Evolutionary conservation across 1,140 invertebrate genomes (phyloP).

Genomic region (Polypedilum vanderplanki): DNA sequence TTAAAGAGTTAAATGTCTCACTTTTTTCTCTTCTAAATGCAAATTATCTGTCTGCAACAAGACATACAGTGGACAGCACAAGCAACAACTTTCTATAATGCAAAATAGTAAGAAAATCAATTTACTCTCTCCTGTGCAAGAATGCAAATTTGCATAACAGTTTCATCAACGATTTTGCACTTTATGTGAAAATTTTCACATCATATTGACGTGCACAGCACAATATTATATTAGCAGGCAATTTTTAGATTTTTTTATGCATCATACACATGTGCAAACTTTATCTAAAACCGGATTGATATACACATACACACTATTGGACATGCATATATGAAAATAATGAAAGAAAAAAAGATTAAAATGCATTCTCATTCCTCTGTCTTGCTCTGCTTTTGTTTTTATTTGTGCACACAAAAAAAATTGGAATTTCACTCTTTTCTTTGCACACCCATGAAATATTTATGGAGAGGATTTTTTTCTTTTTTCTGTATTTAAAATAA

Average conservation of each 20-base stretch:
- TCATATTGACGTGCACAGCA: no score
- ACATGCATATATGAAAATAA: background rate
- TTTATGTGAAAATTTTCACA: conserved; percentile 8
- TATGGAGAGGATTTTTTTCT: background rate
- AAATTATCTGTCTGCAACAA: background rate
- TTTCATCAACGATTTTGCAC: background rate
- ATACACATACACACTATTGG: background rate
- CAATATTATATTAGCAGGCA: background rate
- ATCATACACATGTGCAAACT: background rate
- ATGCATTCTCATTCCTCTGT: background rate
- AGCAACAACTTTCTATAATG: background rate
- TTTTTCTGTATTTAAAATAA: background rate
- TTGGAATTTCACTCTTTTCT: background rate
- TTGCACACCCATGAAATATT: conserved; percentile 18
- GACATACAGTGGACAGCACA: background rate
- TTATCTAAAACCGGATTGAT: conserved; percentile 6
- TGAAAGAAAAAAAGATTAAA: background rate
- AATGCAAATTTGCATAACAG: conserved; percentile 2
- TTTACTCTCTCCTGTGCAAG: background rate
- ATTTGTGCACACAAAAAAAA: background rate
- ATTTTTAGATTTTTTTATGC: conserved; percentile 6
- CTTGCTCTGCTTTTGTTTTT: background rate
- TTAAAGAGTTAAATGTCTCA: background rate
- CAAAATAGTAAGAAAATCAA: background rate
- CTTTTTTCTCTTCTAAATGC: background rate